Evolutionary conservation across 2,888 invertebrate genomes (phyloP), one percentile per base, ranked within the genome.

Genomic region (Gerris lacustris): DNA sequence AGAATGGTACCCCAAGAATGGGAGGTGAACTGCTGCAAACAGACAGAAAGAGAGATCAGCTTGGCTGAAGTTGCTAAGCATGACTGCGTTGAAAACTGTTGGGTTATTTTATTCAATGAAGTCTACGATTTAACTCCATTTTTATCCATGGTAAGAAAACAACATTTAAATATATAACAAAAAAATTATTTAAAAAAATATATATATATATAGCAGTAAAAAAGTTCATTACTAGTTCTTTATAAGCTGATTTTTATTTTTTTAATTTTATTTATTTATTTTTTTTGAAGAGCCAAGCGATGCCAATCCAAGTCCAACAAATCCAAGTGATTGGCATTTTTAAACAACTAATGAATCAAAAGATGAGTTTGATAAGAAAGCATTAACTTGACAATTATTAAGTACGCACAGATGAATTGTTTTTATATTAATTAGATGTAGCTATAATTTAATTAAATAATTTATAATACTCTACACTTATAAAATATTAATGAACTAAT

Each of bases 121-220:
- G 64, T 64, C 9, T 64, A 64, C 64, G 64, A 64, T 17, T n/a
- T 64, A 9, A 18, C 64, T n/a, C 55, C 55, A 55, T 55, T 55
- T 55, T 55, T 55, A 55, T 55, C 55, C 55, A 55, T 55, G 55
- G 55, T 55, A 55, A 55, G 15, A 9, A 55, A 55, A 15, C 15
- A 55, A 11, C 1, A 31, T 31, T 31, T 31, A 31, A 31, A 11
- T 55, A 4, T 55, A 5, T 15, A 47, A 4, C 9, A 55, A 55
- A 55, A 55, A 11, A 47, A 47, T 47, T 7, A 47, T 47, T 47
- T 47, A 47, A 47, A 47, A 7, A 7, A 7, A 47, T 47, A 47
- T 11, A n/a, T n/a, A n/a, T n/a, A n/a, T n/a, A 2, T 31, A 31
- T 31, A 31, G 31, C 31, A 31, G 31, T 31, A 31, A 31, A 31